Evolutionary conservation across 1,140 invertebrate species (phyloP), one percentile per base, ranked within the genome.

Genomic region (Drosophila nannoptera): DNA sequence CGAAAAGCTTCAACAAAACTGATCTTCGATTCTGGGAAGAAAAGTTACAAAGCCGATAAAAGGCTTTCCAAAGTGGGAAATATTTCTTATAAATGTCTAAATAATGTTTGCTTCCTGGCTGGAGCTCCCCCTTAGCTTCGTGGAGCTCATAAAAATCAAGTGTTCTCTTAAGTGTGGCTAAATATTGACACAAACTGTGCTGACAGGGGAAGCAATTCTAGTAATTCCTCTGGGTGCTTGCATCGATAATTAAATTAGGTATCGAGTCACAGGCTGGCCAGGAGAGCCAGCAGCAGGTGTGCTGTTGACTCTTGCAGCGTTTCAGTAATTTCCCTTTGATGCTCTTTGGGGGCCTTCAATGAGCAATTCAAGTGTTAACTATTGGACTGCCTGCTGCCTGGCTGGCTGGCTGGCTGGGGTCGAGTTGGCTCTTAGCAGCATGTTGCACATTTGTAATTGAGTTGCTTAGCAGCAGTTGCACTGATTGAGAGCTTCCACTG

Each of bases 241-340:
- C 59, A 63, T 66, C 72, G 68, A 72, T 78, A 84, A 83, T 83
- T 84, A 69, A 83, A 84, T 83, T 78, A 73, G 64, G 46, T 46
- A 29, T 14, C 50, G 48, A 59, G 53, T 63, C 50, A 45, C n/a
- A 55, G 38, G 36, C n/a, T 29, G 43, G 50, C 46, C 60, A 50
- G 4, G 9, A 49, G n/a, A 29, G 9, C 11, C 2, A 36, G 9
- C 5, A 72, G 75, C 75, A 75, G 72, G 80, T 75, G 22, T 22
- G 22, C 22, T 22, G 59, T 55, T 78, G 58, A 76, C 8, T 61
- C 69, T 60, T 61, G 53, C 29, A 33, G 38, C 31, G 11, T 33
- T 56, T 56, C 32, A 38, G 11, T 36, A 50, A 49, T 49, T 60
- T 22, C 40, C 31, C 53, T 71, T 60, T 52, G 50, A 11, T 9